Evolutionary conservation across 2,113 vertebrate species (phyloP).

Genomic region (Neodon shergylaensis): DNA sequence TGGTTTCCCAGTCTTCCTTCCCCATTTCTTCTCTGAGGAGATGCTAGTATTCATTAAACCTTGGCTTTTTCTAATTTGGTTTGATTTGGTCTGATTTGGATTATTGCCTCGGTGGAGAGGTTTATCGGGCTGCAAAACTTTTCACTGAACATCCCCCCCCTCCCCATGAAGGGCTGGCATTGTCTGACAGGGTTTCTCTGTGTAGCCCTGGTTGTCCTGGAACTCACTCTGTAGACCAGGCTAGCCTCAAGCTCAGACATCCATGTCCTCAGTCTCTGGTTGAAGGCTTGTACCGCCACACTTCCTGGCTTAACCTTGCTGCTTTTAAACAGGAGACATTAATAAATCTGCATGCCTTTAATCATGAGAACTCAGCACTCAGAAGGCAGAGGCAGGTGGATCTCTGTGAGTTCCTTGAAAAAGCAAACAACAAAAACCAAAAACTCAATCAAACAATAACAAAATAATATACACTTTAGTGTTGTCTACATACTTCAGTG

Average conservation of each 20-base stretch:
- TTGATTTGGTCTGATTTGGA: no score
- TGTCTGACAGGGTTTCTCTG: neutral
- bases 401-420: neutral
- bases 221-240: neutral
- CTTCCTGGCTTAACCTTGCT: neutral
- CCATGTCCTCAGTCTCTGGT: neutral
- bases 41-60: no score
- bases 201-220: neutral
- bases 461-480: neutral
- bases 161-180: neutral
- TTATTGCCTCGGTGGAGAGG: no score
- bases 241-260: neutral
- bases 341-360: neutral
- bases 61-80: no score
- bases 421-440: neutral
- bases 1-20: no score
- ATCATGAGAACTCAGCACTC: neutral
- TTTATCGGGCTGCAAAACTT: no score
- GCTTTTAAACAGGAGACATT: constrained; percentile 23
- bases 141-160: no score
- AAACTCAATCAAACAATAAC: no score
- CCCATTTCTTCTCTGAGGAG: no score
- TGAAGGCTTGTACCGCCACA: neutral
- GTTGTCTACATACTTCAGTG: neutral
- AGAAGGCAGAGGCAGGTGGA: neutral